Base-by-base conservation (phyloP, 2,797 vertebrate species). In the Rhabdomys pumilio region DNA sequence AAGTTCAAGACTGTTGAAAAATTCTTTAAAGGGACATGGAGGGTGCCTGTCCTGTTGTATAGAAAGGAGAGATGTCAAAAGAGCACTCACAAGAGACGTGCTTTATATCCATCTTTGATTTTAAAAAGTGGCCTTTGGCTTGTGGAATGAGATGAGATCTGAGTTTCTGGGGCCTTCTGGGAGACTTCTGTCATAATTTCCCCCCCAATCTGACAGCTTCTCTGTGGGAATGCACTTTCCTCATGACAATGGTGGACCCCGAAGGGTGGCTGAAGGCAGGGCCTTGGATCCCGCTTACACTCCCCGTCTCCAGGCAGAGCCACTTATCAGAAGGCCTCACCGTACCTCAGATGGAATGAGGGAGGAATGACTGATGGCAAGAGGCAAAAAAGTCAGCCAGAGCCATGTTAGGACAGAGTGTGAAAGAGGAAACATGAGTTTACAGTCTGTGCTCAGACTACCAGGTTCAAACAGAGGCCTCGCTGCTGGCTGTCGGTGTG, bases 101-200 rank as follows among this genome's bases (percentile, higher is more conserved):
- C 88, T 95, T 89, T 61, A 47, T 83, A 92, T 95, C 84, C 31
- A 38, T 93, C 92, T 96, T 96, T 96, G 97, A 95, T 96, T 97
- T 97, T 93, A 76, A 90, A 95, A 92, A 89, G 79, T 63, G 29
- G 89, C 84, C 93, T 94, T 94, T 44, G 17, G 44, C 84, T 95
- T 90, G 17, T 63, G 57, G 26, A 55, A 80, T 44, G 47, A 97
- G 93, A 82, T 90, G 92, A 84, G 83, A 94, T 63, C 75, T 47
- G 81, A 94, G 83, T 94, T 91, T 86, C 94, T 31, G 79, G 95
- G 91, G 89, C 76, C 92, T 59, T 97, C 73, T n/a, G 76, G 88
- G 63, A 97, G 97, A 96, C 63, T 84, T 89, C 38, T 13, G 91
- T 90, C 95, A 88, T 97, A 96, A 95, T 95, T 93, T 87, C 93